These are phyloP conservation scores for Listrodromus nycthemerus DNA, from an alignment of 2,888 invertebrate genomes.

Conservation along the genomic window DNA sequence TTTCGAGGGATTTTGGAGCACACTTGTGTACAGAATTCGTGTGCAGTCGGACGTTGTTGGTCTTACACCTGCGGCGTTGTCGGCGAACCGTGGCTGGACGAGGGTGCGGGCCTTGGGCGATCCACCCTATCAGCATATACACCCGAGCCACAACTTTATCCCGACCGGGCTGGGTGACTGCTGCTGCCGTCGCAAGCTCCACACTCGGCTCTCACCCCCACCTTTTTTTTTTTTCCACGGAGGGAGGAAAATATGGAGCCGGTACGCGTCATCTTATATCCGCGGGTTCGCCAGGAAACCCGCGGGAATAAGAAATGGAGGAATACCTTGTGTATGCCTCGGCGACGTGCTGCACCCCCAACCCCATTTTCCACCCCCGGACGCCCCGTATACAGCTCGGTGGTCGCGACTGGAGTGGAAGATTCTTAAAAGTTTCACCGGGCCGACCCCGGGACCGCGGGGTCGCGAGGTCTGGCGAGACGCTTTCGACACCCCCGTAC, in stretches of 20 bases:
- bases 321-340: constrained; percentile 9
- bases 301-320: constrained; percentile 78
- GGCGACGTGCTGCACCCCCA: constrained; percentile 65
- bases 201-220: background rate
- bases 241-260: constrained; percentile 7
- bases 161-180: constrained; percentile 50
- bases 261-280: constrained; percentile 63
- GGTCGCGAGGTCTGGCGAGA: constrained; percentile 9
- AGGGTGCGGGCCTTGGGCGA: constrained; percentile 11
- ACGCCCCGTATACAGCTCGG: background rate
- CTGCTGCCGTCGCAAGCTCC: constrained; percentile 33
- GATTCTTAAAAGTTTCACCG: constrained; percentile 79
- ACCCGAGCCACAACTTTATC: constrained; percentile 75
- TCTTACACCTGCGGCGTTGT: constrained; percentile 68
- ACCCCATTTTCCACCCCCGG: background rate
- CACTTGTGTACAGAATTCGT: background rate
- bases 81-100: constrained; percentile 30
- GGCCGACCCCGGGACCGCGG: constrained; percentile 39
- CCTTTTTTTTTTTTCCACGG: constrained; percentile 1
- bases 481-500: background rate
- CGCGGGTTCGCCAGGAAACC: constrained; percentile 54
- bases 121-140: constrained; percentile 76
- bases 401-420: constrained; percentile 67
- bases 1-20: constrained; percentile 61
- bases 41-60: constrained; percentile 35